phyloP scores from a whole-genome alignment of 1,140 invertebrate species.

The Adelges cooleyi region DNA sequence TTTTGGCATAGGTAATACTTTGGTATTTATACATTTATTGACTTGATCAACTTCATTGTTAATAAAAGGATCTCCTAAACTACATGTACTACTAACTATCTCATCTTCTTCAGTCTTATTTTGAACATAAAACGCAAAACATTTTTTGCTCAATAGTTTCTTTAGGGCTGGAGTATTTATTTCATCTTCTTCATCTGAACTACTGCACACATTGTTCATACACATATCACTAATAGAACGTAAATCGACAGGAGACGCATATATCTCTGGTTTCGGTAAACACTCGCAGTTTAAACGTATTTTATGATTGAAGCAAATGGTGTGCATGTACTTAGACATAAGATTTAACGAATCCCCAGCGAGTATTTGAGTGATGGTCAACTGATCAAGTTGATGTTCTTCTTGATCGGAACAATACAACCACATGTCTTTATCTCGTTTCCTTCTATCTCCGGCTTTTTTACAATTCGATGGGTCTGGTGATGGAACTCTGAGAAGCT shows the following conservation, averaged over 20 bases:
- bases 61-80: too few relatives aligned
- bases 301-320: slow-evolving; percentile 60
- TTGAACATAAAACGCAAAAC: not conserved
- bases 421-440: slow-evolving; percentile 64
- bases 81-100: not conserved
- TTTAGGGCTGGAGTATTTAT: not conserved
- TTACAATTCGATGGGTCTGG: too few relatives aligned
- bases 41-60: too few relatives aligned
- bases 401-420: slow-evolving; percentile 72
- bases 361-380: slow-evolving; percentile 92
- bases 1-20: slow-evolving; percentile 38
- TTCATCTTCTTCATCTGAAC: not conserved
- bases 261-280: slow-evolving; percentile 32
- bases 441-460: not conserved
- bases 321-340: slow-evolving; percentile 64
- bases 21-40: not conserved
- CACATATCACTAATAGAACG: not conserved
- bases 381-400: slow-evolving; percentile 66
- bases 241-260: not conserved
- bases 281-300: slow-evolving; percentile 73
- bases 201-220: not conserved
- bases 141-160: not conserved
- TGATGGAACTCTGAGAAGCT: not conserved
- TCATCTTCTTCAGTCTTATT: not conserved
- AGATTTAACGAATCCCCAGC: slow-evolving; percentile 70